phyloP scores from a whole-genome alignment of 2,888 invertebrate genomes.

The Erynnis tages region DNA sequence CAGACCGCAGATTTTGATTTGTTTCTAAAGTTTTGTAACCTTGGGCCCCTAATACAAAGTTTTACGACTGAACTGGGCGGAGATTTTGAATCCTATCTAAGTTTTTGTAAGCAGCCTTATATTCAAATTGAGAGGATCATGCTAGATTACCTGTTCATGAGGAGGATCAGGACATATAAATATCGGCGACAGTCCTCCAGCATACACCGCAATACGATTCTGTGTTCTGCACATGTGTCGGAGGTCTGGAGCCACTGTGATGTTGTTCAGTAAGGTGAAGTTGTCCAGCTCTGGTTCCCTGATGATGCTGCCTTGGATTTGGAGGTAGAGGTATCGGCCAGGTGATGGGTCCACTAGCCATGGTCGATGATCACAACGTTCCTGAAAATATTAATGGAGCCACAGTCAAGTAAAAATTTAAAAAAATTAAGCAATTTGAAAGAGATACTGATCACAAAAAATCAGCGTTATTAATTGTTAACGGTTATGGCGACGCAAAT shows the following conservation, averaged over 20 bases:
- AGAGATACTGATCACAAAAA: too few relatives aligned
- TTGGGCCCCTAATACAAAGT: too few relatives aligned
- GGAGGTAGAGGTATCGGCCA: slow-evolving; percentile 89
- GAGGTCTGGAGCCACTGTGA: slow-evolving; percentile 79
- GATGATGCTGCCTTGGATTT: slow-evolving; percentile 85
- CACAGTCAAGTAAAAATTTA: too few relatives aligned
- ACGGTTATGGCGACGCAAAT: too few relatives aligned
- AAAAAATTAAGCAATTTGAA: too few relatives aligned
- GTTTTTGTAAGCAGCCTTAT: too few relatives aligned
- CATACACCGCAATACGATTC: slow-evolving; percentile 90
- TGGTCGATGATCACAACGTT: slow-evolving; percentile 89
- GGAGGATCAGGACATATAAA: slow-evolving; percentile 82
- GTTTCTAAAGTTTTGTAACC: too few relatives aligned
- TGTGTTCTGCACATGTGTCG: slow-evolving; percentile 86
- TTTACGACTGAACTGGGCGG: too few relatives aligned
- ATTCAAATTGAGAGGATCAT: too few relatives aligned
- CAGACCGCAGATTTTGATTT: too few relatives aligned
- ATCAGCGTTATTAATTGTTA: too few relatives aligned
- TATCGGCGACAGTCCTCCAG: slow-evolving; percentile 83
- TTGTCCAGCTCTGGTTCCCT: slow-evolving; percentile 73
- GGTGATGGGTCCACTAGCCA: slow-evolving; percentile 90
- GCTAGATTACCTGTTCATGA: slow-evolving; percentile 47
- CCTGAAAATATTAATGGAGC: slow-evolving; percentile 71
- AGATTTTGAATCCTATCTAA: too few relatives aligned
- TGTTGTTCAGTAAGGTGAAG: slow-evolving; percentile 78